Evolutionary conservation across 2,888 invertebrate species (phyloP), one percentile per base, ranked within the genome.

Genomic region (Drosophila rubida): DNA sequence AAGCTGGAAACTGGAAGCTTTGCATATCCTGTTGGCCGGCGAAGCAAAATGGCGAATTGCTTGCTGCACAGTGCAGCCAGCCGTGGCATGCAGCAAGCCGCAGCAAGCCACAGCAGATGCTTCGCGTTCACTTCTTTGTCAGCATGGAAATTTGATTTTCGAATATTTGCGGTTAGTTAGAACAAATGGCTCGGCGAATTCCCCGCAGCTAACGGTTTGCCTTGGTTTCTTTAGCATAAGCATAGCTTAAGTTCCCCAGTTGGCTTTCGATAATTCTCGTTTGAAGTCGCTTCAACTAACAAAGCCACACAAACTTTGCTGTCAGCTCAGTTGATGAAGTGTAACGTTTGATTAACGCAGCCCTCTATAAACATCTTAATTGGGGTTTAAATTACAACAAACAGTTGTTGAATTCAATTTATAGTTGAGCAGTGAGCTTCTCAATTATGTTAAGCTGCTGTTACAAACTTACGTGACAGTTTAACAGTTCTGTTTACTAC

Each of bases 1-100:
- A 11, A 74, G 48, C 57, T 73, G 32, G 9, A 11, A 74, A 48
- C 57, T 73, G 32, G 25, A 59, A 67, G 51, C 41, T 51, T 25
- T 57, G 53, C 75, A 60, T 62, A 55, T 61, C 45, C 45, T 39
- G 35, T 22, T 19, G 2, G 19, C 19, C 3, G 1, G 19, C 19
- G 19, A 1, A 19, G 19, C 19, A 3, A 19, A 19, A 19, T 19
- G 19, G 19, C 19, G 3, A 19, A n/a, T n/a, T n/a, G n/a, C n/a
- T 3, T 25, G 50, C 70, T 35, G 27, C 50, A 16, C 39, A 65
- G 14, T 32, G 35, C 25, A 57, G 11, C 37, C 19, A 35, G 4
- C 8, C 46, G 25, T 16, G 19, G 25, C 9, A 13, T 48, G 39
- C 19, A 19, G 8, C 19, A 48, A 4, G 30, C 4, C 1, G 30